Evolutionary conservation across 1,140 invertebrate genomes (phyloP).

Genomic region (Mercenaria mercenaria): DNA sequence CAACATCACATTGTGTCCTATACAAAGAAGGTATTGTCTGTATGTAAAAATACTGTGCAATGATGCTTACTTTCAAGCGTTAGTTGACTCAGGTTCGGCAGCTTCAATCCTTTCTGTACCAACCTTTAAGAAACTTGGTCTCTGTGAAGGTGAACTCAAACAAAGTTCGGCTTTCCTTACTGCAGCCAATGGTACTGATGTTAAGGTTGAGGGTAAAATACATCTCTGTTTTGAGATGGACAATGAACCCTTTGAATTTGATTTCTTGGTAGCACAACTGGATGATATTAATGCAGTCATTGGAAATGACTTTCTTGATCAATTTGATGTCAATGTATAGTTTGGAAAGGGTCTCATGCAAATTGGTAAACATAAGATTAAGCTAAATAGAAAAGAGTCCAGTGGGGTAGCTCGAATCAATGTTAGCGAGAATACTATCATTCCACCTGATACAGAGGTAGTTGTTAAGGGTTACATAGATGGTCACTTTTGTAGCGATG

Average conservation of each 20-base stretch:
- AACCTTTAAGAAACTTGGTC: slow-evolving; percentile 20
- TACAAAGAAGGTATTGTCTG: slow-evolving; percentile 7
- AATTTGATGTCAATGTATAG: slow-evolving; percentile 50
- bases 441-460: slow-evolving; percentile 38
- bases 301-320: slow-evolving; percentile 39
- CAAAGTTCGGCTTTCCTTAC: background rate
- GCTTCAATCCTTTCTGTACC: slow-evolving; percentile 6
- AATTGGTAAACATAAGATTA: slow-evolving; percentile 51
- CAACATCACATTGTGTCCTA: background rate
- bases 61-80: background rate
- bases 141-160: background rate
- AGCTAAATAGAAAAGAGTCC: slow-evolving; percentile 22
- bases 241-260: slow-evolving; percentile 40
- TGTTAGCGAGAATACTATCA: background rate
- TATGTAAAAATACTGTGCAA: slow-evolving; percentile 1
- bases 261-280: slow-evolving; percentile 39
- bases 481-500: background rate
- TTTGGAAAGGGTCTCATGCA: slow-evolving; percentile 49
- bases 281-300: slow-evolving; percentile 34
- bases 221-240: slow-evolving; percentile 35
- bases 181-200: slow-evolving; percentile 31
- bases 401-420: slow-evolving; percentile 33
- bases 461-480: slow-evolving; percentile 31
- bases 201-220: slow-evolving; percentile 11
- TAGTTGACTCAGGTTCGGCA: slow-evolving; percentile 27